These are phyloP conservation scores for Brachylomia viminalis DNA, from an alignment of 2,888 invertebrate species.

Conservation along the genomic window DNA sequence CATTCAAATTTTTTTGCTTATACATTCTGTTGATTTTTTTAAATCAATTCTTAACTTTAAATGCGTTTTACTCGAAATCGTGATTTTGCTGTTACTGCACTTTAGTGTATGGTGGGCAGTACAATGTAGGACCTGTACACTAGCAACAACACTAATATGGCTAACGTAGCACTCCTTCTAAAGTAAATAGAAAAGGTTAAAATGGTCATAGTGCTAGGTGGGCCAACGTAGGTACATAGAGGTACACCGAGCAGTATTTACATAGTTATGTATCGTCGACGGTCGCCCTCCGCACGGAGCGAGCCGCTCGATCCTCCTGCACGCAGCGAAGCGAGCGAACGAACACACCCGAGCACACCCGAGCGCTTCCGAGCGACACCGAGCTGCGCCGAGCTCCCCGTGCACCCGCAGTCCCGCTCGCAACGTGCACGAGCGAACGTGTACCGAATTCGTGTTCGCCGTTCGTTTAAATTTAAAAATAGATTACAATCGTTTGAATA, in stretches of 20 bases:
- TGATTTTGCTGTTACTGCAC: too few species aligned
- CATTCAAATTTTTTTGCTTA: too few species aligned
- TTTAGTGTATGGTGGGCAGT: too few species aligned
- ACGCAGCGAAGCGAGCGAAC: slow-evolving; percentile 61
- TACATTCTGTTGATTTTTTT: too few species aligned
- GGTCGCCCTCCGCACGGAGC: slow-evolving; percentile 54
- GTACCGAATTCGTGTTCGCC: slow-evolving; percentile 68
- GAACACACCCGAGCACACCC: slow-evolving; percentile 67
- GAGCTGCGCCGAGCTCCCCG: slow-evolving; percentile 66
- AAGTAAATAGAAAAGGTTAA: slow-evolving; percentile 66
- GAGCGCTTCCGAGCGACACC: slow-evolving; percentile 69
- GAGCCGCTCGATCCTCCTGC: slow-evolving; percentile 54
- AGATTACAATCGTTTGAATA: slow-evolving; percentile 48
- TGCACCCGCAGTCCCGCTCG: slow-evolving; percentile 70
- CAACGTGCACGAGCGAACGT: slow-evolving; percentile 68
- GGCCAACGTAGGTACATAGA: slow-evolving; percentile 22
- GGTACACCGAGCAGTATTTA: slow-evolving; percentile 30
- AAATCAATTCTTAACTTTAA: too few species aligned
- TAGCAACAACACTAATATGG: slow-evolving; percentile 29
- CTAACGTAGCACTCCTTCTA: slow-evolving; percentile 40
- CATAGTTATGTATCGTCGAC: slow-evolving; percentile 50
- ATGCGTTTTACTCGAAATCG: too few species aligned
- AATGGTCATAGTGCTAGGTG: slow-evolving; percentile 60
- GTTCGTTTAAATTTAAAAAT: slow-evolving; percentile 70
- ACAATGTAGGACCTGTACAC: slow-evolving; percentile 32